Base-by-base conservation (phyloP, 2,888 invertebrate genomes). In the Ptychoptera contaminata region DNA sequence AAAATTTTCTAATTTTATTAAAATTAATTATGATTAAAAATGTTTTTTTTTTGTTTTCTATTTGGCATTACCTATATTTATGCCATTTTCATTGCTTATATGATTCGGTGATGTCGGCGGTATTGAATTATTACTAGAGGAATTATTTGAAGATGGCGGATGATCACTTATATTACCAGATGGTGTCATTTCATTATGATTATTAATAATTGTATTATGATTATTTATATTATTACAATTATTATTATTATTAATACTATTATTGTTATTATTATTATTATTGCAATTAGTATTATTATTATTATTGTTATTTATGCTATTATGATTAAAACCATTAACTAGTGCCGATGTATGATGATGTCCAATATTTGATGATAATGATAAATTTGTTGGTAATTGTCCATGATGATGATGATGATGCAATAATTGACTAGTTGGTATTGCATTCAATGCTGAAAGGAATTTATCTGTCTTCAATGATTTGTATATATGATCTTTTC, bases 361-460 rank as follows among this genome's bases (percentile, higher is more conserved):
- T 12, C 42, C 44, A 16, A 46, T 44, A 38, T 31, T 40, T 10
- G 43, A 40, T 9, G 40, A 43, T 32, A 46, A 23, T 49, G 54
- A 49, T 31, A 64, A 54, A 50, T 57, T 61, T 45, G 59, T 56
- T 31, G 65, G 56, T 46, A 65, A 50, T 49, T 65, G 65, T 58
- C 63, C 61, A 30, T 64, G 58, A 23, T 60, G 60, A 47, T 64
- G 63, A 46, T 58, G 61, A 51, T 64, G 65, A 51, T 65, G 66
- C 47, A 65, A 52, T 41, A 65, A 54, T 47, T 64, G 61, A 46
- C 59, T 60, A 47, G 63, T 31, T 9, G 63, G 63, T 52, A 65
- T 47, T 30, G 47, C 42, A 31, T 45, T 46, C 11, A 53, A 37
- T 11, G 51, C 50, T 50, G 38, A 12, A 48, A 48, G 62, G 62